Base-by-base conservation (phyloP, 2,113 vertebrate genomes). In the Aix galericulata region DNA sequence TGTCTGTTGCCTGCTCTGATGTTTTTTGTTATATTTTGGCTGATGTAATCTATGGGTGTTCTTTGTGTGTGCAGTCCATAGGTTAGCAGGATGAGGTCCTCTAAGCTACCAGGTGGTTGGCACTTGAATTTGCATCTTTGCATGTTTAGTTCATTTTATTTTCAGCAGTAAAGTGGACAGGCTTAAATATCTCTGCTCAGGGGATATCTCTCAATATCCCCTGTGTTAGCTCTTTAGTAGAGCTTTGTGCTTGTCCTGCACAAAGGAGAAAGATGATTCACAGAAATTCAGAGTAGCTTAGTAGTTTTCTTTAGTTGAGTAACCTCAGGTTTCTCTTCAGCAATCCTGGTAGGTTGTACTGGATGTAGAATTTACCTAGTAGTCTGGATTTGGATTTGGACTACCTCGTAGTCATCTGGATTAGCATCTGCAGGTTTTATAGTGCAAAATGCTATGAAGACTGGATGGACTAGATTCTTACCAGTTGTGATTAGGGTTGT, bases 101-200 rank as follows among this genome's bases (percentile, higher is more conserved):
- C 32, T 34, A 40, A 18, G 25, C 23, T 8, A 59, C 9, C 4
- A 55, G 46, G 18, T 10, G 3, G 8, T 56, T 25, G 29, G 2
- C 10, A 3, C 76, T 82, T 58, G 32, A 90, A 23, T 58, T 53
- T 62, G 7, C 3, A 2, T 36, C 4, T 69, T 58, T 26, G 4
- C 4, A 8, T 17, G 77, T 74, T 73, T 50, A 6, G 0, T 26
- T 56, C 0, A 3, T 64, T 3, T 36, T 82, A 11, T 46, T 59
- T 88, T 90, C 22, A 32, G 5, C 8, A 27, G 22, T 63, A 16
- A 63, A 34, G 9, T 29, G 14, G 31, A 27, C 8, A 23, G 40
- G 4, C 50, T 91, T 88, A 48, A 48, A 13, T 58, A 2, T 40
- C 25, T 88, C 56, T 79, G 10, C 5, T 53, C 2, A 68, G 59